Conservation (phyloP, 2,888 invertebrate species). For the Archaeoteleia sp. region DNA sequence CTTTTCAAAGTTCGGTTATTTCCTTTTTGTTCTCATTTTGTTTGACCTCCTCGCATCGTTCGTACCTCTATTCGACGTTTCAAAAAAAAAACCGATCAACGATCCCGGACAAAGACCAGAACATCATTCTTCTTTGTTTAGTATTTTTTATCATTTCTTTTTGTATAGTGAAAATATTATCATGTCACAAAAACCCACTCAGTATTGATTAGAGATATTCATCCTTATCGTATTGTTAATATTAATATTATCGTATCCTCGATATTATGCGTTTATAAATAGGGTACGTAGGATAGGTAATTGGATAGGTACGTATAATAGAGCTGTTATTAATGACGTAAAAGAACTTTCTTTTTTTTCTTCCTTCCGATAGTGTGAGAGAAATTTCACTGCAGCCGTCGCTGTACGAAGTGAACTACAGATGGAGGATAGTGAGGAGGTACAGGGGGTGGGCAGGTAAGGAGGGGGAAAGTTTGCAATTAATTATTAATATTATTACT, state of each 20-base stretch:
- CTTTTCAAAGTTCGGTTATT: conserved; percentile 44
- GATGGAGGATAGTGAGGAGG: conserved; percentile 30
- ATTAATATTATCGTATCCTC: conserved; percentile 74
- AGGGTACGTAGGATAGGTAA: conserved; percentile 64
- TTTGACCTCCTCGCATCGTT: conserved; percentile 45
- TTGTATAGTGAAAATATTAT: conserved; percentile 70
- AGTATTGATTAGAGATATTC: conserved; percentile 74
- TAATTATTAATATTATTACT: conserved; percentile 66
- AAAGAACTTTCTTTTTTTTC: conserved; percentile 48
- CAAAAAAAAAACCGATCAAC: conserved; percentile 40
- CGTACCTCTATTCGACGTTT: conserved; percentile 45
- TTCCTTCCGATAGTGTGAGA: conserved; percentile 39
- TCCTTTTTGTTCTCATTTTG: conserved; percentile 31
- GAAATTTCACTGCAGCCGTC: conserved; percentile 44
- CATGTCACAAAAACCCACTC: conserved; percentile 75
- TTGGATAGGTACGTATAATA: conserved; percentile 62
- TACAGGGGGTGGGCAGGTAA: conserved; percentile 46
- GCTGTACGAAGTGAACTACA: conserved; percentile 37
- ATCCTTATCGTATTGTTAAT: conserved; percentile 74
- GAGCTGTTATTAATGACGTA: conserved; percentile 50
- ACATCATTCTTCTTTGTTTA: conserved; percentile 43
- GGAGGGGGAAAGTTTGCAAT: conserved; percentile 53
- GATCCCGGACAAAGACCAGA: conserved; percentile 42
- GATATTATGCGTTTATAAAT: conserved; percentile 75
- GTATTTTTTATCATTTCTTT: conserved; percentile 35